Percentiles rank a stretch among this genome's conserved stretches.
These are phyloP conservation scores for Ammodramus savannarum DNA, from an alignment of 2,113 vertebrate species.

Conservation along the genomic window DNA sequence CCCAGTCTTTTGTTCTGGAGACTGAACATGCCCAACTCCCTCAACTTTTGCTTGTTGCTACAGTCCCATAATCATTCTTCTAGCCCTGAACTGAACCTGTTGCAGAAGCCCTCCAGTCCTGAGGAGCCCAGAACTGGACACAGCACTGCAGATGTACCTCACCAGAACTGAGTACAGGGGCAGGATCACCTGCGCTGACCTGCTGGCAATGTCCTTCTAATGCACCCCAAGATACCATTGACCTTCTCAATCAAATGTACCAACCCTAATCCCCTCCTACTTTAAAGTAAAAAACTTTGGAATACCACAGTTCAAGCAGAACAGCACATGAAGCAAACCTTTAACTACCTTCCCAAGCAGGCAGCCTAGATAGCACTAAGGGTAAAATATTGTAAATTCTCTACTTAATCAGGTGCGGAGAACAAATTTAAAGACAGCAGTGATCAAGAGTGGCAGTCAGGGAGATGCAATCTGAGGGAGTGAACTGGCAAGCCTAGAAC, in stretches of 20 bases:
- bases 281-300: neutral
- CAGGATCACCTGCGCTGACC: neutral
- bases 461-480: neutral
- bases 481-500: neutral
- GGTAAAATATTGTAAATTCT: neutral
- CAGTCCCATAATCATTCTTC: too few relatives aligned
- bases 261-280: neutral
- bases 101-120: neutral
- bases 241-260: accelerated
- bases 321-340: accelerated
- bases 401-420: neutral
- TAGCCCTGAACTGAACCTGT: neutral
- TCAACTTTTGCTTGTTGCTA: neutral
- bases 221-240: neutral
- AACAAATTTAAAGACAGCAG: neutral
- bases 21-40: too few relatives aligned
- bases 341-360: neutral
- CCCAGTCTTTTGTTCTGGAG: neutral
- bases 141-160: neutral
- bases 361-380: neutral
- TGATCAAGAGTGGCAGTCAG: accelerated
- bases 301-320: neutral
- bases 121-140: neutral
- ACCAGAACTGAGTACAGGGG: neutral
- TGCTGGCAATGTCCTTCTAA: neutral